Evolutionary conservation across 1,140 invertebrate genomes (phyloP), one percentile per base, ranked within the genome.

Genomic region (Drosophila prosaltans): DNA sequence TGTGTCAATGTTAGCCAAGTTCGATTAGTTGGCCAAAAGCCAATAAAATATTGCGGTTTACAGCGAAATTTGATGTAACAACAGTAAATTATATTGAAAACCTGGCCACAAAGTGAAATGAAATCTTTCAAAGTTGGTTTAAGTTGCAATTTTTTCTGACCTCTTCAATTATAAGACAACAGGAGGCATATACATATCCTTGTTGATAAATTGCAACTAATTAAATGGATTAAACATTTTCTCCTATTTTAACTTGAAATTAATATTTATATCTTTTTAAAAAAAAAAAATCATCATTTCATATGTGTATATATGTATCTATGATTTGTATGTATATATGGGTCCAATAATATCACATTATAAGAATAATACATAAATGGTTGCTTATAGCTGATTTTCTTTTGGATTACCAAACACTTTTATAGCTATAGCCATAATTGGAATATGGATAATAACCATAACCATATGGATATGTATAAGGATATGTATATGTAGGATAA

Each of bases 341-440:
- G 67, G 28, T 62, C 16, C 36, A 62, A 54, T 51, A 45, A 61
- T 81, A 86, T 86, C 82, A 86, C 82, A 86, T 54, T 55, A 82
- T 59, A 58, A 36, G 11, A 55, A n/a, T 45, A 24, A 26, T 48
- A n/a, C 8, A 55, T n/a, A 43, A 68, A 4, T 36, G 3, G 4
- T 26, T 16, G 7, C 28, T 8, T 0, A n/a, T 26, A 3, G 45
- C 2, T 7, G 5, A 1, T 8, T 8, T 48, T 21, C 21, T 21
- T 1, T 8, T 16, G 16, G 8, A 48, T 71, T 40, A 89, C 84
- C 84, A 89, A 26, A 81, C 69, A 40, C 81, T 72, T 58, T 81
- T 84, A 43, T 86, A 76, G 26, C 85, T 65, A 69, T 90, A 90
- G 10, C 84, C 81, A 74, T 86, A 89, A 48, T 57, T 69, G 54